Evolutionary conservation across 2,797 vertebrate genomes (phyloP), one percentile per base, ranked within the genome.

Genomic region (Eutrigla gurnardus): DNA sequence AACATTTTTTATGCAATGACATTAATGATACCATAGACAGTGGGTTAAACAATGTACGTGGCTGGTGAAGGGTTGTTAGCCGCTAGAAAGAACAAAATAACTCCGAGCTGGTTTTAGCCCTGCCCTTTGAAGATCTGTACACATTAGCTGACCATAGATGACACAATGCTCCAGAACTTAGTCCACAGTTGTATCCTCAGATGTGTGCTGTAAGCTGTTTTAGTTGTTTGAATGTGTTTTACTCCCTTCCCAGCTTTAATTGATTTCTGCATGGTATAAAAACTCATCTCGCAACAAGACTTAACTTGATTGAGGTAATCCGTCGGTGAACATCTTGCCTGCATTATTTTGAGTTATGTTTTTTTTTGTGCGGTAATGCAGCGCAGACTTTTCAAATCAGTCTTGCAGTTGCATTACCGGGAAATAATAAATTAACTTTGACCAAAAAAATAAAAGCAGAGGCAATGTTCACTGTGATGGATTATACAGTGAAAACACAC

Each of bases 361-460:
- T 82, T 75, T 86, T 78, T 86, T 71, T 73, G 46, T 82, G 63
- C 62, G 32, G 64, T 87, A 82, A 83, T 68, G 65, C 58, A 49
- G 45, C 2, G 10, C 86, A 86, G 82, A 55, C 73, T 71, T 80
- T 78, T 82, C 57, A 77, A 32, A 77, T 78, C 82, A 80, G 75
- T 76, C 80, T 61, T 70, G 46, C 74, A 80, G 73, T 76, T 74
- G 54, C 67, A 71, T 80, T 83, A 73, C 66, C 79, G 75, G 78
- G 76, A 88, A 91, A 88, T 81, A 70, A 87, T 88, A 75, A 91
- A 86, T 89, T 80, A 76, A 83, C 57, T 82, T 71, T 18, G 70
- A 81, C 73, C 32, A 63, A 79, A 69, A 60, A 80, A 86, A 37
- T 70, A 78, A 74, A 88, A 75, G 73, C 77, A 17, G 73, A 55